phyloP scores from a whole-genome alignment of 92 coral and sea anemone species.

The Meandrina meandrites region DNA sequence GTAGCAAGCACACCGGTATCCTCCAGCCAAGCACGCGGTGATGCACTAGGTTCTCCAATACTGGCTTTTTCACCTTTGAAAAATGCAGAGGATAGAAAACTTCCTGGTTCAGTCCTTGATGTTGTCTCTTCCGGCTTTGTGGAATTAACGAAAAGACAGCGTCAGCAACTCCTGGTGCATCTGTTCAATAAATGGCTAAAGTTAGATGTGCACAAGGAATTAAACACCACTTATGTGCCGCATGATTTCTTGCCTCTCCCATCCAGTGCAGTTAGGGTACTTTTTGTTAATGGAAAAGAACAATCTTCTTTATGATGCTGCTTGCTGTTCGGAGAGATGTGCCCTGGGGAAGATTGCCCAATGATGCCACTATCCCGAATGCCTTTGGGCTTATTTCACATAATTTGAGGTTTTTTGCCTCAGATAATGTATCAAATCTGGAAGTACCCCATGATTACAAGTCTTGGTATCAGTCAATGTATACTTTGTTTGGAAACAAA shows the following conservation, averaged over 20 bases:
- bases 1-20: constrained; percentile 9
- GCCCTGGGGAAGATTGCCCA: constrained; percentile 29
- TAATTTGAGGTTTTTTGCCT: constrained; percentile 49
- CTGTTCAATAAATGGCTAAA: constrained; percentile 24
- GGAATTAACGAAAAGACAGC: constrained; percentile 17
- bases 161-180: background rate
- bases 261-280: constrained; percentile 7
- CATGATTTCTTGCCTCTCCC: constrained; percentile 39
- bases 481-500: constrained; percentile 52
- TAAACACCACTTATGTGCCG: constrained; percentile 18
- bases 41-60: constrained; percentile 2
- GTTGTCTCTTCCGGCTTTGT: constrained; percentile 26
- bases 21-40: background rate
- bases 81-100: constrained; percentile 14
- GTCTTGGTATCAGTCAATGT: constrained; percentile 54
- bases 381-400: constrained; percentile 56
- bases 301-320: constrained; percentile 38
- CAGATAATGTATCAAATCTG: constrained; percentile 38
- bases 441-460: constrained; percentile 46
- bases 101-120: constrained; percentile 33
- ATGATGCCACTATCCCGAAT: constrained; percentile 45
- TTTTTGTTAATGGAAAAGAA: constrained; percentile 25
- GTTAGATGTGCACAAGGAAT: constrained; percentile 16
- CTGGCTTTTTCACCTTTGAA: constrained; percentile 24
- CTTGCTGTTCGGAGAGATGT: constrained; percentile 43